phyloP scores from a whole-genome alignment of 2,113 vertebrate genomes.

The Cichladusa arquata region DNA sequence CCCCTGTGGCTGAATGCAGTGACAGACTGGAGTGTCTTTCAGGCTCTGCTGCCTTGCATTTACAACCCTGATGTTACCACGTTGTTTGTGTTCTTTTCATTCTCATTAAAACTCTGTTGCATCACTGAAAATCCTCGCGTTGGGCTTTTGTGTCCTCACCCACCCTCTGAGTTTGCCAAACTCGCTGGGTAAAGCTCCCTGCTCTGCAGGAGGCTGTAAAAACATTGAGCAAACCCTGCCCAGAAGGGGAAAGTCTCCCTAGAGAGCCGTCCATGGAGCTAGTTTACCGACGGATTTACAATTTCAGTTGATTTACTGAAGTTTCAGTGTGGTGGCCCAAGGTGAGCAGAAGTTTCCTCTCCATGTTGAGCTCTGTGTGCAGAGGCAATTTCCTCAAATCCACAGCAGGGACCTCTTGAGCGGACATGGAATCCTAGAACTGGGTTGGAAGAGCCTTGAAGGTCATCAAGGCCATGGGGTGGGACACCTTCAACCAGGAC shows the following conservation, averaged over 20 bases:
- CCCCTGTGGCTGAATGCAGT: not conserved
- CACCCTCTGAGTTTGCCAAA: not conserved
- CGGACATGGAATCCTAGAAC: not conserved
- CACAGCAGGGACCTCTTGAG: not conserved
- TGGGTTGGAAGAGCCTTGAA: not conserved
- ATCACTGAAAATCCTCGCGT: not conserved
- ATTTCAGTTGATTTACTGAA: not conserved
- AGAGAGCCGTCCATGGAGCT: not conserved
- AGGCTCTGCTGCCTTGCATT: not conserved
- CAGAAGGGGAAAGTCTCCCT: not conserved
- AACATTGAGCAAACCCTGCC: not conserved
- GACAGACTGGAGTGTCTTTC: not conserved
- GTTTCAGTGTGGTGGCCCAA: not conserved
- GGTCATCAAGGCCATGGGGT: accelerated
- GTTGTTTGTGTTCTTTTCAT: not conserved
- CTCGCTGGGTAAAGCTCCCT: not conserved
- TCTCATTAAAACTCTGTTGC: constrained; percentile 39
- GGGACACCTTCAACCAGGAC: not conserved
- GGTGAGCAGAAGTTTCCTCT: not conserved
- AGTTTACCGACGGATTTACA: not conserved
- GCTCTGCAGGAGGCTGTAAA: not conserved
- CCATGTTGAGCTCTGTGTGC: too few relatives aligned
- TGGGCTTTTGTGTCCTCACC: not conserved
- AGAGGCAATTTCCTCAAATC: not conserved
- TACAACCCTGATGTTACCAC: not conserved